Base-by-base conservation (phyloP, 37 sponge, comb jelly and placozoan genomes). In the Bolinopsis microptera region DNA sequence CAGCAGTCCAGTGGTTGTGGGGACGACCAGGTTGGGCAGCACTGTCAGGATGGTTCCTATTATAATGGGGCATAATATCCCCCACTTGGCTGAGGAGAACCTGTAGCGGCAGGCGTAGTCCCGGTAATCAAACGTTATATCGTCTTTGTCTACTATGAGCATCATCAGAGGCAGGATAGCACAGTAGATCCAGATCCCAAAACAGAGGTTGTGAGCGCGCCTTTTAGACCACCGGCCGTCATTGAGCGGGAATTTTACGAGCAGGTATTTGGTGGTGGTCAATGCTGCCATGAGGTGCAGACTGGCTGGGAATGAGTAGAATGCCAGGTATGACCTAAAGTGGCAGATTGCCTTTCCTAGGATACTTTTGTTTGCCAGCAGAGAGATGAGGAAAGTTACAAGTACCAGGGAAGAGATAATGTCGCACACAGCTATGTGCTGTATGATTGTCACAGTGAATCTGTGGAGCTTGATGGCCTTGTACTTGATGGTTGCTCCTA, bases 361-460 rank as follows among this genome's bases (percentile, higher is more conserved):
- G 30, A 70, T 22, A 26, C 21, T 70, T n/a, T 22, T 22, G 25
- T 70, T 26, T n/a, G 74, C 74, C 26, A 70, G 74, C 25, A 70
- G 74, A 1, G 74, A 70, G 74, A 26, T n/a, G 74, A 70, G 25
- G 74, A 70, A 70, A 5, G 30, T 22, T 9, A 22, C 2, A 2
- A 70, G 74, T 24, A 28, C 30, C 24, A 26, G 25, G 74, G 74
- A 70, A 3, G 74, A 28, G 25, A 70, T 70, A 26, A 70, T 70
- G 26, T 70, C 74, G 30, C 74, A 70, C 74, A 22, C 74, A 24
- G 74, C 74, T 3, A 70, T 70, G 74, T 70, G 74, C 30, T 70
- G 74, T 1, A 70, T 70, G 16, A 70, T 70, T 5, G 74, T 26
- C 26, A 70, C 74, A 5, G 30, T 70, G 74, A 26, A 28, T 22